Conservation (phyloP, 2,797 vertebrate species). For the Naso thynnoides region DNA sequence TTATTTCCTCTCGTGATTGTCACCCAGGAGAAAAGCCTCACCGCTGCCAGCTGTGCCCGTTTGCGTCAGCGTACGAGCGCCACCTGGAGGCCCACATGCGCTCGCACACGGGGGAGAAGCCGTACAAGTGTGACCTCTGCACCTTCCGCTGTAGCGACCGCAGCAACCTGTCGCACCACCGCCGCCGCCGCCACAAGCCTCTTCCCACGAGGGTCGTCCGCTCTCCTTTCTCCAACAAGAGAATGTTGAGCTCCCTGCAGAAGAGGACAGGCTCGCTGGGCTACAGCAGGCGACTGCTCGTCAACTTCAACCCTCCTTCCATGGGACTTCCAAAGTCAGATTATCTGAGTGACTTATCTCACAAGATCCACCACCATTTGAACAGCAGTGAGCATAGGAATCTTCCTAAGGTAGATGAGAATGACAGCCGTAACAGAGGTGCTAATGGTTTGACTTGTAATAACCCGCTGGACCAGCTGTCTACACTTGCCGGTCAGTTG, state of each 20-base stretch:
- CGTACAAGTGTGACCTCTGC: conserved; percentile 98
- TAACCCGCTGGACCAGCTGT: conserved; percentile 95
- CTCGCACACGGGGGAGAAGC: conserved; percentile 98
- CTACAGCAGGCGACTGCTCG: conserved; percentile 90
- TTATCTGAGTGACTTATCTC: conserved; percentile 85
- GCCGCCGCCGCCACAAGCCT: conserved; percentile 96
- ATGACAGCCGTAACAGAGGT: conserved; percentile 74
- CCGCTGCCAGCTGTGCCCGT: conserved; percentile 96
- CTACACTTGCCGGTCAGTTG: conserved; percentile 92
- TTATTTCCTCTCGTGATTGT: conserved; percentile 40
- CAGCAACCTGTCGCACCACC: conserved; percentile 97
- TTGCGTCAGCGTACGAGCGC: conserved; percentile 97
- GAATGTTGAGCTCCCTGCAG: conserved; percentile 93
- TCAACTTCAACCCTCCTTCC: conserved; percentile 91
- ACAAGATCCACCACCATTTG: conserved; percentile 81
- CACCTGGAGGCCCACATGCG: conserved; percentile 98
- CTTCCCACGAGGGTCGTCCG: conserved; percentile 92
- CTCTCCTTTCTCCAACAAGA: conserved; percentile 91
- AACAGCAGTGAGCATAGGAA: conserved; percentile 77
- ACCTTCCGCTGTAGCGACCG: conserved; percentile 98
- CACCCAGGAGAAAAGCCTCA: conserved; percentile 94
- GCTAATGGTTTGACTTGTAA: conserved; percentile 88
- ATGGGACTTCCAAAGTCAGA: conserved; percentile 92
- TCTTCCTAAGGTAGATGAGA: conserved; percentile 76
- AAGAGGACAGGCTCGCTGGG: conserved; percentile 92